These are phyloP conservation scores for Spisula subtruncata DNA, from an alignment of 2,888 invertebrate genomes.

Conservation along the genomic window DNA sequence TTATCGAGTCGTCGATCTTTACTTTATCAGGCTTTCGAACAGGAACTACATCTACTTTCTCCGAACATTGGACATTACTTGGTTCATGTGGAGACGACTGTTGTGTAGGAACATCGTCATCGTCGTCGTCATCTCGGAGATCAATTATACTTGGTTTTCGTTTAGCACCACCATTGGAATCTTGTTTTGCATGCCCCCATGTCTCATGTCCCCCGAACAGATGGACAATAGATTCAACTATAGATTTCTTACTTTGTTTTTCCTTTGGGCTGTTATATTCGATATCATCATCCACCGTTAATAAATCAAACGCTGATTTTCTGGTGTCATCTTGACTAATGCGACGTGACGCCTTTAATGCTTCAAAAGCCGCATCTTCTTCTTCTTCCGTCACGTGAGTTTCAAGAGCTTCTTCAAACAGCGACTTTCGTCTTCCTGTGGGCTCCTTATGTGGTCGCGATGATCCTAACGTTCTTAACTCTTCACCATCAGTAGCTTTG, in stretches of 20 bases:
- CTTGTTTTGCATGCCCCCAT: background rate
- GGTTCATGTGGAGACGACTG: background rate
- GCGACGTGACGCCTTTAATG: slow-evolving; percentile 8
- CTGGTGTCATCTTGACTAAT: slow-evolving; percentile 22
- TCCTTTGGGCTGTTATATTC: background rate
- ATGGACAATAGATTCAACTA: background rate
- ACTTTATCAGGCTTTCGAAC: background rate
- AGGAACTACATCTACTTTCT: too few species aligned
- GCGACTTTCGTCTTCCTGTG: slow-evolving; percentile 46
- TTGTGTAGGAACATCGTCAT: background rate
- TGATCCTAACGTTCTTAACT: background rate
- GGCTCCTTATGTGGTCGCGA: background rate
- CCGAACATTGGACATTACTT: background rate
- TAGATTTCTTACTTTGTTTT: background rate
- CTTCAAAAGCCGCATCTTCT: slow-evolving; percentile 31
- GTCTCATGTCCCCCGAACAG: background rate
- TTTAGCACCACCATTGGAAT: background rate
- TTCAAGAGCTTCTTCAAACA: slow-evolving; percentile 53
- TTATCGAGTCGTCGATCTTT: background rate
- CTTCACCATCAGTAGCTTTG: background rate
- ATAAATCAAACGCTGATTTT: slow-evolving; percentile 41
- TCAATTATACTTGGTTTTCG: background rate
- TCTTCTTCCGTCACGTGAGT: slow-evolving; percentile 23
- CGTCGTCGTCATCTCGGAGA: background rate
- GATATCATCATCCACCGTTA: slow-evolving; percentile 24